A percentile compares a stretch with the other conserved stretches of the same genome.
Conservation (phyloP, 1,140 invertebrate genomes). For the Aphaenogaster floridana region DNA sequence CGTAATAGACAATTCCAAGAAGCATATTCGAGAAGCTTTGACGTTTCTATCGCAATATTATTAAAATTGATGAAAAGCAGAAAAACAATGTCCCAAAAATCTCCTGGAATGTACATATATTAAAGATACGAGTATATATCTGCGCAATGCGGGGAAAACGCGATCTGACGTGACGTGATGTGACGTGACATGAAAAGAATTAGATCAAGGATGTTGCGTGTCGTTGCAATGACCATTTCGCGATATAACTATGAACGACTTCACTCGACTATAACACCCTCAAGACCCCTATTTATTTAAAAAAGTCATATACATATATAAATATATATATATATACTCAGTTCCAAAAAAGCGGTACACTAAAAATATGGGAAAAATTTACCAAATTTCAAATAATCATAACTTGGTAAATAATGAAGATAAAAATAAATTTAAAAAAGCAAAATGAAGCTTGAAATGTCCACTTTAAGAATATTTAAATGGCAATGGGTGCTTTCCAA, state of each 20-base stretch:
- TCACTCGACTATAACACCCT: not conserved
- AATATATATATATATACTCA: no score
- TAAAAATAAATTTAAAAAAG: no score
- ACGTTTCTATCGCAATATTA: not conserved
- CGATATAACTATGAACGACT: not conserved
- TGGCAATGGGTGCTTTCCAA: no score
- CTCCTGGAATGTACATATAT: not conserved
- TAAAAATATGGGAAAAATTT: no score
- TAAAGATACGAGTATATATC: not conserved
- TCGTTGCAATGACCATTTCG: not conserved
- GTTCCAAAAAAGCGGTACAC: no score
- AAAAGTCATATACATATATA: not conserved
- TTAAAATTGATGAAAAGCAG: not conserved
- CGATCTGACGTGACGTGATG: not conserved
- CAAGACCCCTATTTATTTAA: not conserved
- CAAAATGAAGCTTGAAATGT: no score
- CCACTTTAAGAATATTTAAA: no score
- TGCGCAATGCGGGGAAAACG: slow-evolving; percentile 31
- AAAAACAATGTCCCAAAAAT: not conserved
- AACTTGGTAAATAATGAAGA: no score
- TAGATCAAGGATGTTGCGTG: slow-evolving; percentile 13
- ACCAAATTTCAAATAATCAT: no score
- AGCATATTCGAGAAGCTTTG: not conserved
- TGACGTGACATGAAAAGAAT: slow-evolving; percentile 21
- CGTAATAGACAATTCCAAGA: not conserved